These are phyloP conservation scores for Epicauta chinensis DNA, from an alignment of 1,140 invertebrate genomes.

Conservation along the genomic window DNA sequence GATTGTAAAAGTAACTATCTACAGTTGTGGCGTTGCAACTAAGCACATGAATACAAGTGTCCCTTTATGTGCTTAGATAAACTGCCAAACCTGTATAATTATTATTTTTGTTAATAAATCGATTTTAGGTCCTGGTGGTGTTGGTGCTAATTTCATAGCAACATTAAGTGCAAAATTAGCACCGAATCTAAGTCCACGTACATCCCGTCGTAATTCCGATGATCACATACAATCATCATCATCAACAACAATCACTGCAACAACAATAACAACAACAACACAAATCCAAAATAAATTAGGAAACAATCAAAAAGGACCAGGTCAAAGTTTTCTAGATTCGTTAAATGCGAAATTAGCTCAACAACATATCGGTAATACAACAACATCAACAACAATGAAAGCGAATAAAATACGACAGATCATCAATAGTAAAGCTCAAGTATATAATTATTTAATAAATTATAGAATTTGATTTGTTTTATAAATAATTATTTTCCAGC, in stretches of 20 bases:
- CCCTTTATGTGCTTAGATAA: no score
- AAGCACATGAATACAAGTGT: no score
- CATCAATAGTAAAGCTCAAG: constrained; percentile 61
- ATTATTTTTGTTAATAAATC: no score
- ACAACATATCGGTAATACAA: constrained; percentile 44
- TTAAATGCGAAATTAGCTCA: constrained; percentile 68
- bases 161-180: constrained; percentile 65
- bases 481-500: constrained; percentile 36
- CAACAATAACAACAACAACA: constrained; percentile 34
- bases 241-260: constrained; percentile 8
- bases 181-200: constrained; percentile 51
- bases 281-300: constrained; percentile 29
- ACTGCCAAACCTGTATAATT: no score
- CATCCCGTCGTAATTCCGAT: constrained; percentile 41
- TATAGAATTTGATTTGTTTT: neutral
- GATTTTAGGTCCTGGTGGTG: constrained; percentile 45
- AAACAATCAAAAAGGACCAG: constrained; percentile 38
- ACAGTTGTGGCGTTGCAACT: no score
- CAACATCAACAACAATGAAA: constrained; percentile 34
- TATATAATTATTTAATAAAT: constrained; percentile 29
- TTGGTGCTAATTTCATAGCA: constrained; percentile 61
- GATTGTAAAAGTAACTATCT: neutral
- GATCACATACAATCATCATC: constrained; percentile 38
- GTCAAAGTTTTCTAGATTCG: constrained; percentile 63
- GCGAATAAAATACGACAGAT: constrained; percentile 51